These are phyloP conservation scores for Sterrhoptilus dennistouni DNA, from an alignment of 2,113 vertebrate species.

Conservation along the genomic window DNA sequence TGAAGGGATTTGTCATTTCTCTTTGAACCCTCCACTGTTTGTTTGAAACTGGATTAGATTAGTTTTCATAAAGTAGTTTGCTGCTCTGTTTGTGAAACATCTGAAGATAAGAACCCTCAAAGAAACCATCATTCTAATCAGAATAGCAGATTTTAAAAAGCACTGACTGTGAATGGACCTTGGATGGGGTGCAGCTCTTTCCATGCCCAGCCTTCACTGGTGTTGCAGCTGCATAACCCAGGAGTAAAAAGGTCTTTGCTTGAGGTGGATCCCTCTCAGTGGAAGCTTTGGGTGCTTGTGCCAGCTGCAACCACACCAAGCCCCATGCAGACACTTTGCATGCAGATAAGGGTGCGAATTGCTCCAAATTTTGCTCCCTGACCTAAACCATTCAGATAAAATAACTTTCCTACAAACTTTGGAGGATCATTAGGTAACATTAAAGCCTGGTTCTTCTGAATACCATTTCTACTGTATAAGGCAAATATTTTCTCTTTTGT, in stretches of 20 bases:
- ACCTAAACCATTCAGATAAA: neutral
- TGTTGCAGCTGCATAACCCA: neutral
- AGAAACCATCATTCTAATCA: neutral
- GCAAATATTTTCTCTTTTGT: neutral
- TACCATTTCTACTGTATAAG: neutral
- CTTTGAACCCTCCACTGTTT: neutral
- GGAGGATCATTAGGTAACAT: neutral
- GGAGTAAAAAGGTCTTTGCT: neutral
- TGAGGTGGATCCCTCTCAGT: neutral
- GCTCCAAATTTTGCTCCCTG: neutral
- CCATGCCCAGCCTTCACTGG: neutral
- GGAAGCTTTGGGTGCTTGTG: neutral
- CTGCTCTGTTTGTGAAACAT: neutral
- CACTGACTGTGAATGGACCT: neutral
- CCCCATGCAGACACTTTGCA: neutral
- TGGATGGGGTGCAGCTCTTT: neutral
- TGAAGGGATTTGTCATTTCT: neutral
- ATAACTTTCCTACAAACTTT: neutral
- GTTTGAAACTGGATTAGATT: neutral
- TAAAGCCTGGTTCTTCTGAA: neutral
- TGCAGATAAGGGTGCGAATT: neutral
- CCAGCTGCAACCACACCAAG: neutral
- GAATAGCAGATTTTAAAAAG: neutral
- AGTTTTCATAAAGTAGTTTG: neutral
- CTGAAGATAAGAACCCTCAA: neutral